These are phyloP conservation scores for Hermaeophaga mercurialis DNA, from an alignment of 2,888 invertebrate genomes.

Conservation along the genomic window DNA sequence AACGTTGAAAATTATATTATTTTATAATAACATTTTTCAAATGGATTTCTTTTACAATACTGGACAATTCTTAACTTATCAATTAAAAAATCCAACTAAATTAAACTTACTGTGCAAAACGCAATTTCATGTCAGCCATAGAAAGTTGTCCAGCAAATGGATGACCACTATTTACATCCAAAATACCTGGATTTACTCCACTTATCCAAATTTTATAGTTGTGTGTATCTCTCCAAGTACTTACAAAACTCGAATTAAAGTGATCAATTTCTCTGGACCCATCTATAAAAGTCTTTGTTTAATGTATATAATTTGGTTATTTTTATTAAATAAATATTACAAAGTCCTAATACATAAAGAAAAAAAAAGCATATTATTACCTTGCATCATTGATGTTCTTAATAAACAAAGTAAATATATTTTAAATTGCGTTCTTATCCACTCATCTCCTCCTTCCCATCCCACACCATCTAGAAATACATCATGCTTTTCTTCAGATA, in stretches of 20 bases:
- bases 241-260: constrained; percentile 83
- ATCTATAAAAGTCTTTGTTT: constrained; percentile 60
- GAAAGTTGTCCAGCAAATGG: constrained; percentile 94
- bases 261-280: constrained; percentile 83
- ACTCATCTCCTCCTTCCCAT: constrained; percentile 94
- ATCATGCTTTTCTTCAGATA: constrained; percentile 68
- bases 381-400: constrained; percentile 76
- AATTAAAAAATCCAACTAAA: not conserved
- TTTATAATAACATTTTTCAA: too few species aligned
- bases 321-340: too few species aligned
- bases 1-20: too few species aligned
- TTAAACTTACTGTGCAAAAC: constrained; percentile 81
- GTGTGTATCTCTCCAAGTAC: constrained; percentile 84
- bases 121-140: constrained; percentile 91
- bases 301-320: too few species aligned
- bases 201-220: constrained; percentile 87
- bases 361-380: too few species aligned
- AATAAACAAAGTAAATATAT: constrained; percentile 82
- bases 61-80: too few species aligned
- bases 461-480: constrained; percentile 74
- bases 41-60: too few species aligned
- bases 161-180: constrained; percentile 79
- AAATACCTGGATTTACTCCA: constrained; percentile 69
- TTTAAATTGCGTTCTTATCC: constrained; percentile 94
- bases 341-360: too few species aligned